Conservation (phyloP, 2,797 vertebrate genomes). For the Paratrypauchen microcephalus region DNA sequence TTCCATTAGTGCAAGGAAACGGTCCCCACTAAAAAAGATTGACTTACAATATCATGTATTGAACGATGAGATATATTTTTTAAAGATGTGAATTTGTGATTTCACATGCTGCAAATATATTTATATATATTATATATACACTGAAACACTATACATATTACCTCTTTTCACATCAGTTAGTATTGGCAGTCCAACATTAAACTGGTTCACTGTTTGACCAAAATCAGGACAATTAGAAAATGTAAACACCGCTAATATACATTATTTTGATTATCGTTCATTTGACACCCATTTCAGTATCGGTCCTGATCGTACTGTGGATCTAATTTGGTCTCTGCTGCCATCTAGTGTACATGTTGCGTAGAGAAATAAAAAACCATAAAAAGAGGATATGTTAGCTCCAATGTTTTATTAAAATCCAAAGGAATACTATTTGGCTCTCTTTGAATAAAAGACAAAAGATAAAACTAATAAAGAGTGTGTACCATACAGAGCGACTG, state of each 20-base stretch:
- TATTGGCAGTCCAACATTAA: not conserved
- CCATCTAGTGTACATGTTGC: not conserved
- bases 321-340: not conserved
- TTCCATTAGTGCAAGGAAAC: too few species aligned
- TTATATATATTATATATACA: too few species aligned
- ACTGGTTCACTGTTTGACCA: not conserved
- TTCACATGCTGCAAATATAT: too few species aligned
- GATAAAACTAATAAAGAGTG: not conserved
- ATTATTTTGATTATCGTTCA: not conserved
- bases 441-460: conserved; percentile 14
- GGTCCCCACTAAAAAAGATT: too few species aligned
- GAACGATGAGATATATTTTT: too few species aligned
- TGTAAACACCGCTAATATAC: not conserved
- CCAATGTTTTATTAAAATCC: conserved; percentile 60
- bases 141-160: too few species aligned
- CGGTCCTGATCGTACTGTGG: not conserved
- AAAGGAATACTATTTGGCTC: conserved; percentile 48
- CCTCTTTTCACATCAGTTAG: too few species aligned
- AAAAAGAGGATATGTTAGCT: conserved; percentile 21
- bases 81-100: too few species aligned
- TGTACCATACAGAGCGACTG: conserved; percentile 34
- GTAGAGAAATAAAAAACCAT: conserved; percentile 7
- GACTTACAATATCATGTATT: too few species aligned
- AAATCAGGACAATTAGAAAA: too few species aligned
- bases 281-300: not conserved